Evolutionary conservation across 1,140 invertebrate species (phyloP).

Genomic region (Vanessa atalanta): DNA sequence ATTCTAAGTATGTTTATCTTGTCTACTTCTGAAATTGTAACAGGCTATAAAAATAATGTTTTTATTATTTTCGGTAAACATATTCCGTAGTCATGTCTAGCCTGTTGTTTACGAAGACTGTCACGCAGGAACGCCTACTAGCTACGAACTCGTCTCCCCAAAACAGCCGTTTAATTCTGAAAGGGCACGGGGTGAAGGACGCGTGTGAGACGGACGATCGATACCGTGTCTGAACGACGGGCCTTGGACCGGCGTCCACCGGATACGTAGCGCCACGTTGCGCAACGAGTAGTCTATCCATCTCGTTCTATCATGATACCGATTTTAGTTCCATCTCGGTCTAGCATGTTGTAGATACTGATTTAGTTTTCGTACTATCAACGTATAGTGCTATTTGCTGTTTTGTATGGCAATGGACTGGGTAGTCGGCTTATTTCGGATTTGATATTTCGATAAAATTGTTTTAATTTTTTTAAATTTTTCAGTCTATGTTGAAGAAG

Average conservation of each 20-base stretch:
- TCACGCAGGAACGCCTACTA: slow-evolving; percentile 4
- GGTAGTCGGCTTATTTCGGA: background rate
- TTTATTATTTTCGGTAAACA: slow-evolving; percentile 1
- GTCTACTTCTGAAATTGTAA: background rate
- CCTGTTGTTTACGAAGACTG: slow-evolving; percentile 16
- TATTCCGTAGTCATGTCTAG: slow-evolving; percentile 4
- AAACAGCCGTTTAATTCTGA: slow-evolving; percentile 47
- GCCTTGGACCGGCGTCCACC: slow-evolving; percentile 10
- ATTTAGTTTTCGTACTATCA: background rate
- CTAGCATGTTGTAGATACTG: background rate
- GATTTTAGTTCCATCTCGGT: background rate
- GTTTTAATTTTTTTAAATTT: background rate
- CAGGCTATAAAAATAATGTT: background rate
- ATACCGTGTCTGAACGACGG: slow-evolving; percentile 47
- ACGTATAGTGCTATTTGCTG: background rate
- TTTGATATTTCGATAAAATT: background rate
- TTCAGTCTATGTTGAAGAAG: background rate
- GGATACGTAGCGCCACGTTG: slow-evolving; percentile 16
- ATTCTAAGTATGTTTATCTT: too few relatives aligned
- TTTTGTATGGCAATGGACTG: slow-evolving; percentile 4
- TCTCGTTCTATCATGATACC: background rate
- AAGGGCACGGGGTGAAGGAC: slow-evolving; percentile 75
- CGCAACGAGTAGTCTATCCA: background rate
- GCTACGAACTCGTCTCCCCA: slow-evolving; percentile 16
- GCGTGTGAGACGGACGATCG: slow-evolving; percentile 54